Base-by-base conservation (phyloP, 2,113 vertebrate species). In the Agapornis roseicollis region DNA sequence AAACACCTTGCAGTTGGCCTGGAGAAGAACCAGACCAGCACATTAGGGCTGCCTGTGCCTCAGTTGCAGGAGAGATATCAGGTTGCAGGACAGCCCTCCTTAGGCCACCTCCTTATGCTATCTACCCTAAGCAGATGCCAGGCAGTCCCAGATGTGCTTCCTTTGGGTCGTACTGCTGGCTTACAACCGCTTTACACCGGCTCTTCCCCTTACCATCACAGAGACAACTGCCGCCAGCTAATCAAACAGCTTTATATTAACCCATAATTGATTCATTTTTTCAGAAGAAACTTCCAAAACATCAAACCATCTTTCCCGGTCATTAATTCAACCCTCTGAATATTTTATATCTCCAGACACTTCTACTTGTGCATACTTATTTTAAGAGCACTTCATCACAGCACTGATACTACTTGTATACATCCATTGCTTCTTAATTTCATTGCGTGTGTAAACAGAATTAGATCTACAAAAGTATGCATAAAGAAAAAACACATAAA, bases 341-440 rank as follows among this genome's bases (percentile, higher is more conserved):
- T 96, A 93, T 96, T 96, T 93, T 47, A 91, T 93, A 80, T 91
- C 94, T 96, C 90, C 61, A 95, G 90, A 93, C 87, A 85, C 73
- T 88, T 95, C 70, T 74, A 77, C 89, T 95, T 64, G 65, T 80
- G 64, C 77, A 66, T 63, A 50, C 81, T 93, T 94, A 93, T 80
- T 94, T 90, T 94, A 88, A 95, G 91, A 92, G 94, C 89, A 90
- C 85, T 97, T 93, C 94, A 95, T 95, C 80, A 69, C 39, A 73
- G 65, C 77, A 6, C 65, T 89, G 90, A 79, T 87, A 81, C 56
- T 92, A 61, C 90, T 96, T 93, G 68, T 68, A 72, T 61, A 87
- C 49, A 92, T 81, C 29, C 46, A 82, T 29, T 9, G 6, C 73
- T 69, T 72, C 80, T 86, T 84, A 64, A 93, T 91, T 96, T 88